phyloP scores from a whole-genome alignment of 2,113 vertebrate genomes.

The Cryptotis parvus region DNA sequence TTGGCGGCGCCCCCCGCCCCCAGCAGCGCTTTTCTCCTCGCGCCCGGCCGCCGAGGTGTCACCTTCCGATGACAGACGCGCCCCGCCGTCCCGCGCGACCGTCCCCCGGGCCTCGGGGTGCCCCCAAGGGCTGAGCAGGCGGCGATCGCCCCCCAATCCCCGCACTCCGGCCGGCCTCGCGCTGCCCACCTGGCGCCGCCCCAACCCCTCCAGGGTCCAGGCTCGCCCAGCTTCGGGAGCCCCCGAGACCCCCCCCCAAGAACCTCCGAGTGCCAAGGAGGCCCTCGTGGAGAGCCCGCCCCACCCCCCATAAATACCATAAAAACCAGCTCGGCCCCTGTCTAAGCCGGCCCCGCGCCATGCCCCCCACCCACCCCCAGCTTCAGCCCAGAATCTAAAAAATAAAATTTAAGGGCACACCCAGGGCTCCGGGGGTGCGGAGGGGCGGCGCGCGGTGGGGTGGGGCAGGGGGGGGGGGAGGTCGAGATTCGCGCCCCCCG shows the following conservation, averaged over 20 bases:
- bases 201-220: not conserved
- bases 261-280: not conserved
- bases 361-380: not conserved
- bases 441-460: no score
- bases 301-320: not conserved
- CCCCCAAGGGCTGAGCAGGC: not conserved
- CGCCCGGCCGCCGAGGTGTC: not conserved
- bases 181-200: not conserved
- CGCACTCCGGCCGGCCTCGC: not conserved
- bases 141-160: not conserved
- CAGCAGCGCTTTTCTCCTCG: not conserved
- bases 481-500: not conserved
- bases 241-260: not conserved
- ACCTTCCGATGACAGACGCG: not conserved
- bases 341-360: not conserved
- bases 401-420: no score
- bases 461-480: not conserved
- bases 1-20: constrained; percentile 63
- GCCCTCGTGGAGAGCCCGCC: not conserved
- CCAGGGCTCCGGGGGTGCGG: no score
- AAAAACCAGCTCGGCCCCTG: not conserved
- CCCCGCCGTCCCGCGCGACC: not conserved
- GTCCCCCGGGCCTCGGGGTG: not conserved
- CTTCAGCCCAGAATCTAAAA: no score
- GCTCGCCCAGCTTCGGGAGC: not conserved